These are phyloP conservation scores for Petrolisthes cinctipes DNA, from an alignment of 2,888 invertebrate species.

Conservation along the genomic window DNA sequence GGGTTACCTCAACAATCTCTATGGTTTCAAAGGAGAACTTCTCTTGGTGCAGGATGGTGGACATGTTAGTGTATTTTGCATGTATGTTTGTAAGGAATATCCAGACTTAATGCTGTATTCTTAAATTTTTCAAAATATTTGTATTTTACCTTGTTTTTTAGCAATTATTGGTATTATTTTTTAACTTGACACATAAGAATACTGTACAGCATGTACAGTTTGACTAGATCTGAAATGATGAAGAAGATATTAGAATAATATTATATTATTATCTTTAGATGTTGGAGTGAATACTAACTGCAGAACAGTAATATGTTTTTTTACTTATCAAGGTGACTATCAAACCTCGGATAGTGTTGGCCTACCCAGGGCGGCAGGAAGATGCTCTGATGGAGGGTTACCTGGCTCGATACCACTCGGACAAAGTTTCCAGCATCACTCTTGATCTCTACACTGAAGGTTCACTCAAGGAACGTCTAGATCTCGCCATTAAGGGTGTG, in stretches of 20 bases:
- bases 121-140: too few species aligned
- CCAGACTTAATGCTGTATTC: too few species aligned
- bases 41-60: conserved; percentile 62
- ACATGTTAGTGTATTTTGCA: conserved; percentile 40
- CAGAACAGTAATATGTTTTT: neutral
- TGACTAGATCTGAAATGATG: too few species aligned
- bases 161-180: too few species aligned
- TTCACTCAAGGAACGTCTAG: conserved; percentile 44
- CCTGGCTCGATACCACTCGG: conserved; percentile 49
- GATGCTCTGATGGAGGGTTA: conserved; percentile 64
- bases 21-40: conserved; percentile 61
- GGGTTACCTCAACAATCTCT: conserved; percentile 1
- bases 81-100: neutral
- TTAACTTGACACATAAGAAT: neutral
- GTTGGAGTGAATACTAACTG: too few species aligned
- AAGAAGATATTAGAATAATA: too few species aligned
- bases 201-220: neutral
- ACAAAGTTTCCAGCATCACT: conserved; percentile 54
- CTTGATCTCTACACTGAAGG: conserved; percentile 61
- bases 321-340: conserved; percentile 44
- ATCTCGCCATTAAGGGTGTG: conserved; percentile 58
- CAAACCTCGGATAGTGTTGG: conserved; percentile 61
- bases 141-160: too few species aligned
- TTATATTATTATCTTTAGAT: too few species aligned
- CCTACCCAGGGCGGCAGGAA: conserved; percentile 46